These are phyloP conservation scores for Spizella passerina DNA, from an alignment of 2,797 vertebrate genomes.

Conservation along the genomic window DNA sequence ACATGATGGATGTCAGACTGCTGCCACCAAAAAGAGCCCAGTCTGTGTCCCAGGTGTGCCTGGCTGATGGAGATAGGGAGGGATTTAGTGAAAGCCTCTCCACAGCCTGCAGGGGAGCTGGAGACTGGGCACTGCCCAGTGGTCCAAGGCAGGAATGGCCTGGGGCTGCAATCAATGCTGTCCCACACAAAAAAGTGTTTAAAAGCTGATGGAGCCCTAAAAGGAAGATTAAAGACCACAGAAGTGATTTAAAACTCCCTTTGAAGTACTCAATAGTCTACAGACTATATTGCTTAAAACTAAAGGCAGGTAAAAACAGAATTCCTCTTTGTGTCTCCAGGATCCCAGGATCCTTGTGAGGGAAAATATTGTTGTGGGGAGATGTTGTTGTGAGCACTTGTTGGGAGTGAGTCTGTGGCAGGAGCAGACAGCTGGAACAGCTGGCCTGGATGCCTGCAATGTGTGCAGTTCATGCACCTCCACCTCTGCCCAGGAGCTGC, in stretches of 20 bases:
- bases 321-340: not conserved
- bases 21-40: not conserved
- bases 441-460: not conserved
- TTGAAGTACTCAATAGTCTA: not conserved
- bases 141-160: rapidly evolving
- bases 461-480: not conserved
- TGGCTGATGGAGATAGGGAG: not conserved
- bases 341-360: not conserved
- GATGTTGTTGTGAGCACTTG: no score
- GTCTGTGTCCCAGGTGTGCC: not conserved
- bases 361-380: no score
- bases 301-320: not conserved
- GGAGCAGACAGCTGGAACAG: not conserved
- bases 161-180: not conserved
- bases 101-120: not conserved
- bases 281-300: not conserved
- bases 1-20: not conserved
- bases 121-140: not conserved
- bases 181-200: not conserved
- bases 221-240: not conserved
- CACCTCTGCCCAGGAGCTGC: rapidly evolving
- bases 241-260: not conserved
- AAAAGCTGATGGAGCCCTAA: not conserved
- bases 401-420: rapidly evolving
- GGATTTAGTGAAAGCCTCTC: not conserved